Evolutionary conservation across 2,797 vertebrate species (phyloP), one percentile per base, ranked within the genome.

Genomic region (Argyrosomus regius): DNA sequence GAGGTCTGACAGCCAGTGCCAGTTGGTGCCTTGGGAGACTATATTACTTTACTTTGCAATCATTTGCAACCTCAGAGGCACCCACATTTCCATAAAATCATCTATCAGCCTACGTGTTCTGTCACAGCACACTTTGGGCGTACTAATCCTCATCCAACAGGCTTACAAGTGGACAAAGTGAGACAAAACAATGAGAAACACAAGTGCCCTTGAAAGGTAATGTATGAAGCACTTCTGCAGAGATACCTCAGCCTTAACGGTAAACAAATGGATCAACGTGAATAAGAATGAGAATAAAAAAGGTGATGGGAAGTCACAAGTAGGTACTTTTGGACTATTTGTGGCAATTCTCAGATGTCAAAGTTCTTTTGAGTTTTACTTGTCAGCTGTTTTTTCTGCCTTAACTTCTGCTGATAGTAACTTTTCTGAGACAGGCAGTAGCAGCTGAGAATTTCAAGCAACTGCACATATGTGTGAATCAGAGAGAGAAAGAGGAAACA

Each of bases 371-470:
- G 50, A 62, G 41, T 77, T 74, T 77, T 10, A 65, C 67, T 78
- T 56, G 65, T 90, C 84, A 88, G 77, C 60, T 59, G 56, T 78
- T 73, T 48, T 54, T 61, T 70, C 63, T 7, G 35, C 48, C 43
- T 71, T 28, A 46, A 56, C 35, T 45, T 64, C 67, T 74, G 46
- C 83, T 59, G 72, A 54, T 22, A 28, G 53, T 39, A 50, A 58
- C 48, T 67, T 74, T 71, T 56, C 16, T 18, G 26, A 74, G 63
- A 82, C 70, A 80, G 57, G 58, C 74, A 28, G 75, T 28, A 54
- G 82, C 90, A 93, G 90, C 85, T 90, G 88, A 56, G 86, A 82
- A 84, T 90, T 81, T 84, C 6, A 75, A 67, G 58, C 28, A 56
- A 66, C 54, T 1, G 28, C 53, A 53, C 59, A 63, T 59, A 6